Percentiles rank a stretch among this genome's conserved stretches.
Conservation (phyloP, 2,113 vertebrate genomes). For the Ctenodactylus gundi region DNA sequence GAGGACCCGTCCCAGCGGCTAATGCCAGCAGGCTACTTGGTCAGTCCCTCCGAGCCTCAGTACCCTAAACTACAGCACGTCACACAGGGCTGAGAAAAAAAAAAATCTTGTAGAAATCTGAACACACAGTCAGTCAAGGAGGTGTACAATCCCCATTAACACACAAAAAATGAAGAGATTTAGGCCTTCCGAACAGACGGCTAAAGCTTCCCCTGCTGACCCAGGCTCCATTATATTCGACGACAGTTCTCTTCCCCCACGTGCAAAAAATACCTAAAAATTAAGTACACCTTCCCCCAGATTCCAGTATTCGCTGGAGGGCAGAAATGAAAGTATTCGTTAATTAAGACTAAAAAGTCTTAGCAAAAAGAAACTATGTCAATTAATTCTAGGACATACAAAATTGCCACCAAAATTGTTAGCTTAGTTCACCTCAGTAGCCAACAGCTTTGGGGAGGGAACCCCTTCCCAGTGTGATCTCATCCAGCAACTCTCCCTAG, state of each 20-base stretch:
- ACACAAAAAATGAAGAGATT: not conserved
- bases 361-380: not conserved
- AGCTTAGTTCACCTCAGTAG: not conserved
- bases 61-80: not conserved
- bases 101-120: not conserved
- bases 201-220: not conserved
- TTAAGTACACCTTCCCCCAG: not conserved
- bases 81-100: not conserved
- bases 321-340: constrained; percentile 15
- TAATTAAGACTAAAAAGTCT: constrained; percentile 19
- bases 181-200: not conserved
- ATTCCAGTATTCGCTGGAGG: not conserved
- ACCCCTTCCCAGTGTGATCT: not conserved
- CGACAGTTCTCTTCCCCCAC: not conserved
- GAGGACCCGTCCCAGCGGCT: not conserved
- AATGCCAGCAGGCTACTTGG: too few relatives aligned
- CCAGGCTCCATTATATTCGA: not conserved
- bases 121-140: not conserved
- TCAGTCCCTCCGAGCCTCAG: not conserved
- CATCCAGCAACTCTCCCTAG: too few relatives aligned
- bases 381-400: not conserved
- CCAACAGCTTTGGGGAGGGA: not conserved
- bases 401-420: not conserved
- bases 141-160: too few relatives aligned
- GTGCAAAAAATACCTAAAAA: constrained; percentile 7